Conservation (phyloP, 2,113 vertebrate genomes). For the Notiomystis cincta region DNA sequence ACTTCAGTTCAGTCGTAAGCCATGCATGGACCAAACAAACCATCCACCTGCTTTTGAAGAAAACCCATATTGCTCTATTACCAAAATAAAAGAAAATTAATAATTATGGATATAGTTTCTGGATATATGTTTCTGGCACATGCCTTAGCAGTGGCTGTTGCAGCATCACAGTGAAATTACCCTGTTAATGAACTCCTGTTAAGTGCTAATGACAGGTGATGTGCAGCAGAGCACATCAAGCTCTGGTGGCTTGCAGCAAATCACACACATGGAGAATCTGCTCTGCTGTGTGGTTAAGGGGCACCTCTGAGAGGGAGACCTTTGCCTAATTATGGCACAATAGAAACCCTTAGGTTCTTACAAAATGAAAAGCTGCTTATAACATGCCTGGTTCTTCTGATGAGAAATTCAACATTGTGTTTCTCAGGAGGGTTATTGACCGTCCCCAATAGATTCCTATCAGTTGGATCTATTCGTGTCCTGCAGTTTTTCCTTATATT, state of each 20-base stretch:
- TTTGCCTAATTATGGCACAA: not conserved
- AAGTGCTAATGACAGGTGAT: not conserved
- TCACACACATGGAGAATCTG: not conserved
- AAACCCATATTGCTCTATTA: not conserved
- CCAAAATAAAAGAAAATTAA: not conserved
- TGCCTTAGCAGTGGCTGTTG: not conserved
- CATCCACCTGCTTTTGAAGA: not conserved
- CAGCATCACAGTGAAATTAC: not conserved
- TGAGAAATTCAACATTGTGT: not conserved
- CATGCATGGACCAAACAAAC: not conserved
- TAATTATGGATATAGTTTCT: not conserved
- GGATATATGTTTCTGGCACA: not conserved
- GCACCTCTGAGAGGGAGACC: not conserved
- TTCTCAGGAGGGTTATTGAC: not conserved
- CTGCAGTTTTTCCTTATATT: not conserved
- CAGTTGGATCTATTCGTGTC: not conserved
- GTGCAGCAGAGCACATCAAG: not conserved
- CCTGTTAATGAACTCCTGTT: not conserved
- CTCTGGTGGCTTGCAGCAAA: not conserved
- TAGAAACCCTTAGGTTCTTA: not conserved
- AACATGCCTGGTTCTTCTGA: not conserved
- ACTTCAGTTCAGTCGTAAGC: not conserved
- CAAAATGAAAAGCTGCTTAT: not conserved
- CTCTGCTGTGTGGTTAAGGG: not conserved
- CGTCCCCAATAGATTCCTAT: not conserved